These are phyloP conservation scores for Syrista parreyssii DNA, from an alignment of 2,888 invertebrate species.

Conservation along the genomic window DNA sequence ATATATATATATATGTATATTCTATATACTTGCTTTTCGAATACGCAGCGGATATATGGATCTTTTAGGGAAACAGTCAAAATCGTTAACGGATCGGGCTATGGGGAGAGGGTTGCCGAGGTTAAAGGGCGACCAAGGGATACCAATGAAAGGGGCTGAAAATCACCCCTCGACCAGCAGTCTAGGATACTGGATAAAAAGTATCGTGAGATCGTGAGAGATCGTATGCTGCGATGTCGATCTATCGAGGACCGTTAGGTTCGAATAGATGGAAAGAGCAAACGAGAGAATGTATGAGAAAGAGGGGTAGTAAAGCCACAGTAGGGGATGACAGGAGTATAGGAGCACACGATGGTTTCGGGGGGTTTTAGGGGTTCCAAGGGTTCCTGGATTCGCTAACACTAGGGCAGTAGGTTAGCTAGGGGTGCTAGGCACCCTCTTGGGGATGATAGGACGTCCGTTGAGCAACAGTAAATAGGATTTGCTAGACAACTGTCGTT, in stretches of 20 bases:
- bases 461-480: conserved; percentile 53
- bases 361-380: conserved; percentile 16
- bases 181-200: conserved; percentile 15
- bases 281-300: background rate
- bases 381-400: conserved; percentile 11
- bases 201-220: conserved; percentile 50
- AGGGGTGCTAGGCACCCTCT: conserved; percentile 54
- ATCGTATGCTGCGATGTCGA: conserved; percentile 44
- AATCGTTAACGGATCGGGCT: background rate
- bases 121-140: background rate
- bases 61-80: background rate
- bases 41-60: background rate
- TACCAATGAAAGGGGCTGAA: background rate
- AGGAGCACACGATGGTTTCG: conserved; percentile 16
- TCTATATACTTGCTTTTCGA: background rate
- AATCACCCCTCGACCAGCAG: background rate
- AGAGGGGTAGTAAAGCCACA: background rate
- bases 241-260: conserved; percentile 41
- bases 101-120: background rate
- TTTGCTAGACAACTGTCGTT: conserved; percentile 53
- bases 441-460: conserved; percentile 31
- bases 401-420: conserved; percentile 64
- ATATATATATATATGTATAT: too few relatives aligned
- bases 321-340: background rate
- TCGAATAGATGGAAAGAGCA: conserved; percentile 15